Conservation (phyloP, 2,888 invertebrate species). For the Cyclophora albipunctata region DNA sequence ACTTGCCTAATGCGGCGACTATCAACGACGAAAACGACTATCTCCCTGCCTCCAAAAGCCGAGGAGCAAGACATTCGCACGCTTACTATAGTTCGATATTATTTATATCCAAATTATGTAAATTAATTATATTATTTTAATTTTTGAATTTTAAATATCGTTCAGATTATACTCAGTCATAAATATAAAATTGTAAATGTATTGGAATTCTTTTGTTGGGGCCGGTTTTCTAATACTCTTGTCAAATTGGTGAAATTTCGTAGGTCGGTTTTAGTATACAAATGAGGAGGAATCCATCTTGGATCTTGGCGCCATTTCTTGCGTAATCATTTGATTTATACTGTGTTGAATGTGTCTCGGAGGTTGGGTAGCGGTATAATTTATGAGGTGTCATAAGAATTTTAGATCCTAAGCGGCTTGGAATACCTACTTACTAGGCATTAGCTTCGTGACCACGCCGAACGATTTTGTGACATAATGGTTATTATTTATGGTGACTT, state of each 20-base stretch:
- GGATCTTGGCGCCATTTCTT: slow-evolving; percentile 1
- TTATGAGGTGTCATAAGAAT: slow-evolving; percentile 13
- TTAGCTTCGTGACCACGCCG: too few species aligned
- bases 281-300: slow-evolving; percentile 1
- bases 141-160: too few species aligned
- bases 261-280: slow-evolving; percentile 8
- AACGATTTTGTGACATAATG: too few species aligned
- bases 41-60: too few species aligned
- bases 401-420: not conserved
- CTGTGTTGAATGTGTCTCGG: slow-evolving; percentile 17
- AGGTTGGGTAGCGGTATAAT: slow-evolving; percentile 10
- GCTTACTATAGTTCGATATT: too few species aligned
- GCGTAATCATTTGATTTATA: slow-evolving; percentile 13
- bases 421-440: too few species aligned
- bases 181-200: not conserved
- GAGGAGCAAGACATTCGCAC: too few species aligned
- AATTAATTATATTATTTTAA: too few species aligned
- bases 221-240: slow-evolving; percentile 1
- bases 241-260: slow-evolving; percentile 16
- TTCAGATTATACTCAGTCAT: not conserved
- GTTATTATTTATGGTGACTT: too few species aligned
- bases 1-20: too few species aligned
- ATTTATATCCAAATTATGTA: too few species aligned
- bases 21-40: too few species aligned
- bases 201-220: not conserved